Percentiles rank a stretch among this genome's conserved stretches.
Conservation (phyloP, 2,888 invertebrate species). For the Lepidochitona cinerea region DNA sequence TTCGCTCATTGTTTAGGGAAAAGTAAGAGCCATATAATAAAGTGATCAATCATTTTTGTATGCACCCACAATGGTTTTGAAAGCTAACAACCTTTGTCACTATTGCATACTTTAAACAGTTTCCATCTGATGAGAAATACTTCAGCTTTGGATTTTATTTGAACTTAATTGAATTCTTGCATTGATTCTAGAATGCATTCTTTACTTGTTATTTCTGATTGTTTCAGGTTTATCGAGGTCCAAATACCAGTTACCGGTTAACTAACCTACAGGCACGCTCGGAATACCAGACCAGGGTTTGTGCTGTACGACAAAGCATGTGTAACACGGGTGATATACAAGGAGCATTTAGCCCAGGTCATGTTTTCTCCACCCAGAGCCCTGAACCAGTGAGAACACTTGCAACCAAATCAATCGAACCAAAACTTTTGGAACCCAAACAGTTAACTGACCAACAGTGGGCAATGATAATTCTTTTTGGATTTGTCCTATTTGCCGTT, state of each 20-base stretch:
- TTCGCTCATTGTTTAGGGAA: no score
- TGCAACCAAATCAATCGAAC: conserved; percentile 22
- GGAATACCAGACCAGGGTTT: conserved; percentile 84
- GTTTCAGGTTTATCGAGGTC: conserved; percentile 73
- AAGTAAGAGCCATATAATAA: no score
- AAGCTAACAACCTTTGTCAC: no score
- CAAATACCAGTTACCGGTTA: conserved; percentile 73
- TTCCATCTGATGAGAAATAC: no score
- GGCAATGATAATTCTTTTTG: conserved; percentile 77
- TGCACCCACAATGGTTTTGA: no score
- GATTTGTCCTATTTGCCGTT: conserved; percentile 77
- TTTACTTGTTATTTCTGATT: no score
- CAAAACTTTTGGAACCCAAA: conserved; percentile 44
- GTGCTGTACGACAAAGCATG: conserved; percentile 79
- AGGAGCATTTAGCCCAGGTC: conserved; percentile 80
- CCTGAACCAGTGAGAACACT: conserved; percentile 48
- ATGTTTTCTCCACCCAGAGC: conserved; percentile 75
- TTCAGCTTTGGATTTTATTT: no score
- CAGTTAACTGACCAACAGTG: conserved; percentile 76
- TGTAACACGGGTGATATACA: conserved; percentile 75
- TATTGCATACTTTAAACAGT: no score
- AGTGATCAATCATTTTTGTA: no score
- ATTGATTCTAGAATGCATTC: no score
- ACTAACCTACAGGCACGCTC: conserved; percentile 80
- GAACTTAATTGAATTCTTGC: no score